phyloP scores from a whole-genome alignment of 2,113 vertebrate species.

The Cardinalis cardinalis region DNA sequence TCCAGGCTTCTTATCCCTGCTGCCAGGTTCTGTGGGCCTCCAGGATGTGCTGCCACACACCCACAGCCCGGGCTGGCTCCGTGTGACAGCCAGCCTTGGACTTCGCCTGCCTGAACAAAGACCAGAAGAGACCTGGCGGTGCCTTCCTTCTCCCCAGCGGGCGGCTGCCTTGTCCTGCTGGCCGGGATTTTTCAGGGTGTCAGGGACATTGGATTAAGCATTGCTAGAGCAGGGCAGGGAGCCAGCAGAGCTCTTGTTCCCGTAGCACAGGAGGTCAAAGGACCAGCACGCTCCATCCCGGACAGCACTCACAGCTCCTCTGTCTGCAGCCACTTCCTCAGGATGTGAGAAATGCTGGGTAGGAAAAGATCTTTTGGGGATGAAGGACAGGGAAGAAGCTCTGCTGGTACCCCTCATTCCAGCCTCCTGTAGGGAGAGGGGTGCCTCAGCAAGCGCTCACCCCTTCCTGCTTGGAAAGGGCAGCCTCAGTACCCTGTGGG shows the following conservation, averaged over 20 bases:
- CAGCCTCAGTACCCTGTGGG: background rate
- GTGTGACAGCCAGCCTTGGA: background rate
- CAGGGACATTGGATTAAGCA: background rate
- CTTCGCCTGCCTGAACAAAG: background rate
- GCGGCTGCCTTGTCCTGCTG: background rate
- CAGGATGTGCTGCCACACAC: background rate
- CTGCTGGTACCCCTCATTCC: background rate
- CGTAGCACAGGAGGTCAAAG: background rate
- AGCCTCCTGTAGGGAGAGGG: background rate
- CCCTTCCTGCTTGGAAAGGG: background rate
- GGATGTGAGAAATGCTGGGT: background rate
- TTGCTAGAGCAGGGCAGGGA: background rate
- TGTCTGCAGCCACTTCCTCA: background rate
- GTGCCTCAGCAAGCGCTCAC: background rate
- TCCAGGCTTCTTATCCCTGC: background rate
- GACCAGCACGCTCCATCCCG: accelerated
- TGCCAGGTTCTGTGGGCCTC: background rate
- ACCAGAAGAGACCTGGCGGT: background rate
- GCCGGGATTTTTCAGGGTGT: background rate
- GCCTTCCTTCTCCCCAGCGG: background rate
- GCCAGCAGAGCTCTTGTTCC: background rate
- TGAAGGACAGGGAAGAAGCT: background rate
- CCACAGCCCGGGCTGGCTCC: accelerated
- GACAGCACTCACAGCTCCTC: background rate
- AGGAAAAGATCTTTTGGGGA: background rate